Evolutionary conservation across 1,140 invertebrate genomes (phyloP), one percentile per base, ranked within the genome.

Genomic region (Drosophila quadrilineata): DNA sequence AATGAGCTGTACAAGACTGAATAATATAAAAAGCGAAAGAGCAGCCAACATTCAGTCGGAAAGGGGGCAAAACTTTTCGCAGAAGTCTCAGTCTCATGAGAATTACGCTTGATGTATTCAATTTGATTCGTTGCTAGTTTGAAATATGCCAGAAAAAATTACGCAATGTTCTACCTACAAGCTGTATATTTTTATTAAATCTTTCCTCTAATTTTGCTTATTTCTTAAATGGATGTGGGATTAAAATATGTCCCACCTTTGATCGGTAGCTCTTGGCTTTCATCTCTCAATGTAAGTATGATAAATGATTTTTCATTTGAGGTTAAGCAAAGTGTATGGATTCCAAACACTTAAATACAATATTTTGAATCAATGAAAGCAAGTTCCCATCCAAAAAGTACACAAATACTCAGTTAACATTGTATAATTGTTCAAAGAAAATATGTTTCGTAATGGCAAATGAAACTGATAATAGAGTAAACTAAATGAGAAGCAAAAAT

Each of bases 401-500:
- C n/a, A n/a, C 52, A 38, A 57, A 35, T 19, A 2, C 31, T 14
- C 26, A 31, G 17, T 35, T 46, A 43, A 38, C 35, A 17, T 31
- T 40, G 28, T 19, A 6, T 28, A 31, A 19, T 24, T 38, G 12
- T 16, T 57, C 31, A 69, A 43, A 35, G 41, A 62, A 69, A 76
- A 58, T 41, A 35, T 67, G 52, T 71, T 84, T 53, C 69, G 74
- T 67, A 85, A 85, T 79, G 70, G 50, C 43, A 40, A 66, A 66
- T 33, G 35, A 35, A 21, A 49, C 33, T 36, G 38, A 33, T 67
- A 71, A 84, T 86, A 79, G 80, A 79, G 74, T 79, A 84, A 84
- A 79, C 74, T 60, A 75, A 84, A 84, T 84, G 79, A 57, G 54
- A 62, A 72, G 54, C 58, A 50, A 8, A 70, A 70, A 82, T 62